Conservation (phyloP, 23 tunicate genomes). For the Diplosoma virens region DNA sequence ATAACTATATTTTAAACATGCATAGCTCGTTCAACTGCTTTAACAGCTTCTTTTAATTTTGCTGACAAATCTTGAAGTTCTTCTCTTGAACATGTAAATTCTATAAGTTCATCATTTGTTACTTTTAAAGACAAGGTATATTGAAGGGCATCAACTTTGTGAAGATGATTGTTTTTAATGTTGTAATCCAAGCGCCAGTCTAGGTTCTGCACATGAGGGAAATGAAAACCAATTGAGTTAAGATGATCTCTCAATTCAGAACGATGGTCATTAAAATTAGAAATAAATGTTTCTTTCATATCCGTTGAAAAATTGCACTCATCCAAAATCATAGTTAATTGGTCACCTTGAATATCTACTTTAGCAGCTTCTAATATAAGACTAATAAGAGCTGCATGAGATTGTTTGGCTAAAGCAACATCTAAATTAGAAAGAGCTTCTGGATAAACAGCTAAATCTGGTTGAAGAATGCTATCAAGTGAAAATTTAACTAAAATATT, state of each 20-base stretch:
- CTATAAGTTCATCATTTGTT: slow-evolving; percentile 36
- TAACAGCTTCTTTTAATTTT: slow-evolving; percentile 83
- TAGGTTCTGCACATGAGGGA: slow-evolving; percentile 57
- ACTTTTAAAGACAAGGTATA: slow-evolving; percentile 52
- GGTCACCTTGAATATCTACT: slow-evolving; percentile 54
- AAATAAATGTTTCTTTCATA: slow-evolving; percentile 38
- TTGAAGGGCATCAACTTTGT: slow-evolving; percentile 59
- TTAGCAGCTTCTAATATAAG: slow-evolving; percentile 68
- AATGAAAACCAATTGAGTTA: slow-evolving; percentile 10
- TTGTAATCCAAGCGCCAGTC: slow-evolving; percentile 84
- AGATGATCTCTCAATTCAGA: slow-evolving; percentile 37
- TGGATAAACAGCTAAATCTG: background rate
- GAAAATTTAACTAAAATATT: slow-evolving; percentile 10
- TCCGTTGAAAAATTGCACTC: slow-evolving; percentile 46
- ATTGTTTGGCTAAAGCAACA: slow-evolving; percentile 15
- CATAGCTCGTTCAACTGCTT: slow-evolving; percentile 76
- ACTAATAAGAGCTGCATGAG: slow-evolving; percentile 39
- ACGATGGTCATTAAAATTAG: slow-evolving; percentile 10
- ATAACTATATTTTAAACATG: slow-evolving; percentile 44
- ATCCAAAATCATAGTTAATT: slow-evolving; percentile 62
- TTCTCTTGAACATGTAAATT: slow-evolving; percentile 72
- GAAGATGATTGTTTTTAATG: slow-evolving; percentile 58
- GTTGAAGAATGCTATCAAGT: background rate
- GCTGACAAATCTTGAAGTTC: slow-evolving; percentile 80
- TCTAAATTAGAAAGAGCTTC: background rate